A percentile compares a stretch with the other conserved stretches of the same genome.
These are phyloP conservation scores for Bagarius yarrelli DNA, from an alignment of 2,113 vertebrate species.

Conservation along the genomic window DNA sequence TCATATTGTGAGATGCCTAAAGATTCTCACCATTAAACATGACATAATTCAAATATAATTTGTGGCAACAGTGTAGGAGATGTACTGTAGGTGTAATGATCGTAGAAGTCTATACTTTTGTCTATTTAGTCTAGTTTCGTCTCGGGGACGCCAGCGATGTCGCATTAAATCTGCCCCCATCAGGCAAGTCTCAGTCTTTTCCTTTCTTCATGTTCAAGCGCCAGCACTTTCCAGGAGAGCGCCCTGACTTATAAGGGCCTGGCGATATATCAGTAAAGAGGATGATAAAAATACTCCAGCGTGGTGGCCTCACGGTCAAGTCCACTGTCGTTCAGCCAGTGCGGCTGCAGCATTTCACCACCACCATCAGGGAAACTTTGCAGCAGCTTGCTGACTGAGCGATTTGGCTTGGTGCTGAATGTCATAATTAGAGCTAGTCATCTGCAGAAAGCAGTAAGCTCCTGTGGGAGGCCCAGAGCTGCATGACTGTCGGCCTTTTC, in stretches of 20 bases:
- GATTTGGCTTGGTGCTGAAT: slow-evolving; percentile 16
- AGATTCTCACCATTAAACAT: no score
- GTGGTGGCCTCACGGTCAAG: slow-evolving; percentile 36
- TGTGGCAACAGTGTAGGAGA: not conserved
- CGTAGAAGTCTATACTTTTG: no score
- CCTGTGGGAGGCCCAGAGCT: slow-evolving; percentile 7
- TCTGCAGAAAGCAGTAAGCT: slow-evolving; percentile 13
- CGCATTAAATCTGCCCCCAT: no score
- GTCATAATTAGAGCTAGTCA: slow-evolving; percentile 15
- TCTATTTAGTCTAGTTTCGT: no score
- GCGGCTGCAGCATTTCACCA: not conserved
- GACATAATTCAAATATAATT: no score
- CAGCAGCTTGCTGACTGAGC: not conserved
- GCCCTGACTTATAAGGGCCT: slow-evolving; percentile 66
- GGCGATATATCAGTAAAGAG: slow-evolving; percentile 48
- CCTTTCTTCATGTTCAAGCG: not conserved
- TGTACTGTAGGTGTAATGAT: not conserved
- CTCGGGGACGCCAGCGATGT: no score
- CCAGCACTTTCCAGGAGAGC: slow-evolving; percentile 60
- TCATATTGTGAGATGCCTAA: no score
- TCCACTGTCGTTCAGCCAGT: slow-evolving; percentile 54
- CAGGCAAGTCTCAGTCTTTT: not conserved
- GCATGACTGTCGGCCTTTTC: not conserved
- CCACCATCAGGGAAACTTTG: not conserved
- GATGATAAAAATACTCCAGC: slow-evolving; percentile 67